Percentiles rank a stretch among this genome's conserved stretches.
These are phyloP conservation scores for Osmerus eperlanus DNA, from an alignment of 2,113 vertebrate species.

Conservation along the genomic window DNA sequence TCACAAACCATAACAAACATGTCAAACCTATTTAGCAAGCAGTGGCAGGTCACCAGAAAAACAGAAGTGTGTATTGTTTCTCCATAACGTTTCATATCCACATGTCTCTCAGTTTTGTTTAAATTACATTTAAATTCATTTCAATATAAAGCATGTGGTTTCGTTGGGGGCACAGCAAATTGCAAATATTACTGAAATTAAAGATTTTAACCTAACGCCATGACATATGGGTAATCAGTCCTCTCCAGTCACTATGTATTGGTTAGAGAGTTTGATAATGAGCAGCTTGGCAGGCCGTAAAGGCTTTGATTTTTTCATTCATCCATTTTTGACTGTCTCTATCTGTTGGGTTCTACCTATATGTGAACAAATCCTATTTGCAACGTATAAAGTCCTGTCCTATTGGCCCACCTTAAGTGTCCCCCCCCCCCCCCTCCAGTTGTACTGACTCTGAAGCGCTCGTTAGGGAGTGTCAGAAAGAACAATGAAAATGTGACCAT, in stretches of 20 bases:
- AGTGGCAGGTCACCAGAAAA: slow-evolving; percentile 43
- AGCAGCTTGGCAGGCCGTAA: no score
- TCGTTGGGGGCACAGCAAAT: slow-evolving; percentile 54
- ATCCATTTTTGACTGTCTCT: no score
- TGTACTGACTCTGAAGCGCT: slow-evolving; percentile 45
- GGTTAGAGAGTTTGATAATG: no score
- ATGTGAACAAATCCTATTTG: no score
- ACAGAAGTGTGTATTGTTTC: slow-evolving; percentile 66
- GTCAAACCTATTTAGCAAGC: slow-evolving; percentile 64
- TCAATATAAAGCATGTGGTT: slow-evolving; percentile 66
- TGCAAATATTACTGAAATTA: slow-evolving; percentile 43
- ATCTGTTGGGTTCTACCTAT: no score
- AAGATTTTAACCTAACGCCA: background rate
- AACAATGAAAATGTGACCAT: slow-evolving; percentile 49
- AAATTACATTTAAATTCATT: slow-evolving; percentile 64
- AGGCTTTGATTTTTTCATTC: no score
- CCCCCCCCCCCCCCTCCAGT: slow-evolving; percentile 10
- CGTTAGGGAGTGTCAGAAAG: slow-evolving; percentile 28
- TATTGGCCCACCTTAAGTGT: no score
- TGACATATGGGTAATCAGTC: slow-evolving; percentile 23
- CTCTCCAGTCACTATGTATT: background rate
- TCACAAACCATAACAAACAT: slow-evolving; percentile 75
- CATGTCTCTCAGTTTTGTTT: slow-evolving; percentile 53
- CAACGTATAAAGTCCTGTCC: no score
- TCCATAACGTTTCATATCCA: slow-evolving; percentile 60